These are phyloP conservation scores for Sminthurides bifidus DNA, from an alignment of 1,140 invertebrate genomes.

Conservation along the genomic window DNA sequence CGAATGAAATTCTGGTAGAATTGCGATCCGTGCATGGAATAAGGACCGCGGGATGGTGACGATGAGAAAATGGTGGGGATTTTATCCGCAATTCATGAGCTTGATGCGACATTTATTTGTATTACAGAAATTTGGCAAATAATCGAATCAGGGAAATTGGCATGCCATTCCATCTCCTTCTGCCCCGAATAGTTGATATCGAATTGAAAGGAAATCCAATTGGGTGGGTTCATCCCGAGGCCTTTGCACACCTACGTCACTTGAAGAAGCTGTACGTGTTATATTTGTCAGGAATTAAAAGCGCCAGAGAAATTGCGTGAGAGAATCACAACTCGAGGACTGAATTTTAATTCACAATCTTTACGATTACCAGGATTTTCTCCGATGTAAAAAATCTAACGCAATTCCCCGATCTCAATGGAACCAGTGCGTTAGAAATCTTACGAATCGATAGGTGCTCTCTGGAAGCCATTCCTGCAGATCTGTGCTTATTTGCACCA, in stretches of 20 bases:
- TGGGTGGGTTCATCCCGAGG: conserved; percentile 22
- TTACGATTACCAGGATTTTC: conserved; percentile 50
- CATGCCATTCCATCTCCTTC: conserved; percentile 20
- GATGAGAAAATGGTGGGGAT: too few species aligned
- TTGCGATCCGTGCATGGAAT: too few species aligned
- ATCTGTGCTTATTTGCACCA: conserved; percentile 63
- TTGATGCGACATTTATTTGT: background rate
- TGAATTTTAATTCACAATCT: background rate
- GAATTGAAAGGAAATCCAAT: conserved; percentile 28
- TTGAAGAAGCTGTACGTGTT: conserved; percentile 25
- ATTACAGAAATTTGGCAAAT: conserved; percentile 27
- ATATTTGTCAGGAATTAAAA: background rate
- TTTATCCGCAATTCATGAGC: too few species aligned
- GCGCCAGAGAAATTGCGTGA: background rate
- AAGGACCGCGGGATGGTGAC: too few species aligned
- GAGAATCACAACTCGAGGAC: background rate
- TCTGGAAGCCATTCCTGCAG: conserved; percentile 52
- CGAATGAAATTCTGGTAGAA: too few species aligned
- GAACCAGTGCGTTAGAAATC: conserved; percentile 60
- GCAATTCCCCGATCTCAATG: conserved; percentile 68
- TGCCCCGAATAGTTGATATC: conserved; percentile 17
- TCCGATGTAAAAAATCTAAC: conserved; percentile 68
- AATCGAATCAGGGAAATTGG: conserved; percentile 22
- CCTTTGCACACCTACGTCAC: conserved; percentile 22
- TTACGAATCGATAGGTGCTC: conserved; percentile 69